Percentiles rank a stretch among this genome's conserved stretches.
Evolutionary conservation across 2,113 vertebrate species (phyloP).

Genomic region (Atractosteus spatula): DNA sequence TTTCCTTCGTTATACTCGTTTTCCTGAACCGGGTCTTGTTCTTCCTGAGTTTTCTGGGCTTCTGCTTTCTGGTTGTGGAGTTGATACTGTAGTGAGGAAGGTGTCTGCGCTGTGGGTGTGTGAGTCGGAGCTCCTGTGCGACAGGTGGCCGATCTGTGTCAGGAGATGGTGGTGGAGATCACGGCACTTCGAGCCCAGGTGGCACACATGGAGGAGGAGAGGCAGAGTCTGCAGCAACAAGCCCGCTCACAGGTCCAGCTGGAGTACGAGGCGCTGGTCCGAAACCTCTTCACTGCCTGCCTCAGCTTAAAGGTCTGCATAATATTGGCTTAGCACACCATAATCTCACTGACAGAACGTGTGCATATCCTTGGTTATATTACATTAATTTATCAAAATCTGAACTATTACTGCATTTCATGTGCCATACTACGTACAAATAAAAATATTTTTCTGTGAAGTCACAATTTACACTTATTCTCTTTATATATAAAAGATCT

Average conservation of each 20-base stretch:
- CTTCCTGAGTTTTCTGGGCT: too few species aligned
- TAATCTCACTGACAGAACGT: background rate
- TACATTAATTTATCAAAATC: background rate
- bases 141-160: conserved; percentile 49
- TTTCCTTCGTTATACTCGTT: too few species aligned
- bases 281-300: conserved; percentile 58
- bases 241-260: conserved; percentile 54
- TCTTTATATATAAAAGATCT: background rate
- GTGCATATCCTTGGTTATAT: background rate
- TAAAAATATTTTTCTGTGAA: background rate
- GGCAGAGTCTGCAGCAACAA: conserved; percentile 42
- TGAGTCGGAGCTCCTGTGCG: too few species aligned
- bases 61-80: too few species aligned
- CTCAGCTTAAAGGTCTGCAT: conserved; percentile 66
- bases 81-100: too few species aligned
- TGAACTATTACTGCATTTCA: background rate
- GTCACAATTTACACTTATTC: background rate
- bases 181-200: conserved; percentile 58
- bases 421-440: background rate
- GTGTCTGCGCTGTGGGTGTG: too few species aligned
- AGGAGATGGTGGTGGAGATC: conserved; percentile 65
- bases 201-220: conserved; percentile 57
- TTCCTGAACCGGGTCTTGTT: too few species aligned
- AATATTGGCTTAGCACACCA: background rate
- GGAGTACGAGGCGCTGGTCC: conserved; percentile 59